Evolutionary conservation across 2,113 vertebrate genomes (phyloP).

Genomic region (Bufo bufo): DNA sequence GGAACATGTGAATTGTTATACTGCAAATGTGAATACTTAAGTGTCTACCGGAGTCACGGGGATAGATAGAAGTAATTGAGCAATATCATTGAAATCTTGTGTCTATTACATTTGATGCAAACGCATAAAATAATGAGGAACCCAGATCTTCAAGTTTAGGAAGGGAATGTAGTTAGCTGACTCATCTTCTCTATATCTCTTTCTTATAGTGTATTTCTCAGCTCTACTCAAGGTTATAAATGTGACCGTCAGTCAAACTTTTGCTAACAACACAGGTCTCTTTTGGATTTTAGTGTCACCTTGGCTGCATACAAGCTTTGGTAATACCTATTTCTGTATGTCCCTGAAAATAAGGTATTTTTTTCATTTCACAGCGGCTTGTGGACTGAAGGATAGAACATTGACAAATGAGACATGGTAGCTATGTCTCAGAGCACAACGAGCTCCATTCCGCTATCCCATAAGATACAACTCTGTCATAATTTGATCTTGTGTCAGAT

Average conservation of each 20-base stretch:
- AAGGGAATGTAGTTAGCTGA: no score
- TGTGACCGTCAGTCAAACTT: not conserved
- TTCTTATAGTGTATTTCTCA: no score
- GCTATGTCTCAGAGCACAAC: slow-evolving; percentile 31
- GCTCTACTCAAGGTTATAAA: not conserved
- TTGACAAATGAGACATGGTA: slow-evolving; percentile 38
- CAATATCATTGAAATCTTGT: no score
- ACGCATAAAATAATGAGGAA: no score
- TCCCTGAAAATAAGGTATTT: not conserved
- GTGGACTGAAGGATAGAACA: slow-evolving; percentile 20
- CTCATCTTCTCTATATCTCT: no score
- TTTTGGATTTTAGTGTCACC: not conserved
- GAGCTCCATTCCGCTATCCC: not conserved
- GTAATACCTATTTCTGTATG: not conserved
- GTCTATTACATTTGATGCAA: no score
- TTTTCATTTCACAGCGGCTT: not conserved
- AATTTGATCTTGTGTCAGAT: slow-evolving; percentile 34
- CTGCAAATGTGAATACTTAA: no score
- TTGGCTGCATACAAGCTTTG: not conserved
- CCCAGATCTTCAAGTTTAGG: no score
- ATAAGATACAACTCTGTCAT: slow-evolving; percentile 37
- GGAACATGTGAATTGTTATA: no score
- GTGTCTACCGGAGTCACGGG: no score
- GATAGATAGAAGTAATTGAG: no score
- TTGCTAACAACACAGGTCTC: not conserved